These are phyloP conservation scores for Macrosiphum euphorbiae DNA, from an alignment of 2,888 invertebrate species.

Conservation along the genomic window DNA sequence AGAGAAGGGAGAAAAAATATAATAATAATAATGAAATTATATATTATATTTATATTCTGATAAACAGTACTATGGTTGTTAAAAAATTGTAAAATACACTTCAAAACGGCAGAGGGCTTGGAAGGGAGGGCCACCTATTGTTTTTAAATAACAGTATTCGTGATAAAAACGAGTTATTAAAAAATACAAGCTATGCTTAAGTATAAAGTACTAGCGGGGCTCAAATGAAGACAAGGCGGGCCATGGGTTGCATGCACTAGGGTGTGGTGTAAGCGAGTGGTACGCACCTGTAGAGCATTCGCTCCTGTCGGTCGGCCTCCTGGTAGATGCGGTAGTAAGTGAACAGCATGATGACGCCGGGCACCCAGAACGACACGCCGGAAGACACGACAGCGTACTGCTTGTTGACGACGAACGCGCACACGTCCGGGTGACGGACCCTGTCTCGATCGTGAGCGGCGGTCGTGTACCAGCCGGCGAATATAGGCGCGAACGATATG, in stretches of 20 bases:
- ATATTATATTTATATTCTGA: neutral
- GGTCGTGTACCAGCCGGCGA: constrained; percentile 95
- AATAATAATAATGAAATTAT: no score
- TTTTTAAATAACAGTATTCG: no score
- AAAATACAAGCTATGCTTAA: no score
- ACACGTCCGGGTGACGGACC: constrained; percentile 71
- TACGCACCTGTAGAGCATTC: constrained; percentile 83
- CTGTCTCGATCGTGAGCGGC: constrained; percentile 77
- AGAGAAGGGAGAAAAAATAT: no score
- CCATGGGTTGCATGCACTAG: no score
- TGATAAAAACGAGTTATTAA: no score
- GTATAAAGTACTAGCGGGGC: no score
- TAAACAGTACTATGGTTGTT: neutral
- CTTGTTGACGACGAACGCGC: constrained; percentile 88
- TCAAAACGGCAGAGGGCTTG: neutral
- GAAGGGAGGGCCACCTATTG: no score
- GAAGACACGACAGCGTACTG: constrained; percentile 90
- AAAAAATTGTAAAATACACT: neutral
- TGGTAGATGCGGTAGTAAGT: constrained; percentile 92
- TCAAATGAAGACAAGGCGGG: no score
- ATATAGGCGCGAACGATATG: constrained; percentile 94
- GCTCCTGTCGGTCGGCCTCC: constrained; percentile 87
- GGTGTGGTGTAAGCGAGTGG: neutral
- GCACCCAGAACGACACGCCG: constrained; percentile 93
- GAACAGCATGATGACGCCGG: constrained; percentile 91